Base-by-base conservation (phyloP, 2,888 invertebrate genomes). In the Gymnosoma rotundatum region DNA sequence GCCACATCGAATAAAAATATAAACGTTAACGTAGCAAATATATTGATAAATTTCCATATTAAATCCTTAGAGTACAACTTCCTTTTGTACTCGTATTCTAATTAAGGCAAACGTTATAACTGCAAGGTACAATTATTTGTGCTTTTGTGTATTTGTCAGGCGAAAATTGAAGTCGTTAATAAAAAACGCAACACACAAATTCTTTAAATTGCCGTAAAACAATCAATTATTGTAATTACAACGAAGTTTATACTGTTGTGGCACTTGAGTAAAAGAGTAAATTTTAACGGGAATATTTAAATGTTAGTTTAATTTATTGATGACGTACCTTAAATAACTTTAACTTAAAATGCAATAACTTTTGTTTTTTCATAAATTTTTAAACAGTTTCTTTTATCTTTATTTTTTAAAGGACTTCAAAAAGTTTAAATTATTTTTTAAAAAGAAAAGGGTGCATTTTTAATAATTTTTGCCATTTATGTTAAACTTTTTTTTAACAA, bases 171-270 rank as follows among this genome's bases (percentile, higher is more conserved):
- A 69, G 14, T 32, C 42, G 42, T 16, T 14, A 54, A 16, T n/a
- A 20, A 20, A 50, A 36, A 6, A 10, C 14, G 18, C 10, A 36
- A 61, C 1, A 42, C 38, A 63, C 64, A n/a, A 75, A 58, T 74
- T 58, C 61, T 54, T 76, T 50, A 76, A 83, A 80, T 69, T 83
- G 63, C 80, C 76, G 21, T 83, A 73, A 80, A 69, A 80, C 63
- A 80, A 83, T 83, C 79, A 83, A 83, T 83, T 83, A 79, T 76
- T 67, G 72, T 83, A 79, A 83, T 83, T 76, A 76, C 76, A 12
- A 56, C 25, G 76, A 6, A 48, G 38, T 64, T 6, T 20, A 45
- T 20, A 54, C 21, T 48, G 14, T 32, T 63, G 8, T 20, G 48
- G 18, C 42, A 12, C 7, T 54, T n/a, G 42, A 38, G 69, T 16